A percentile compares a stretch with the other conserved stretches of the same genome.
phyloP scores from a whole-genome alignment of 2,113 vertebrate species.

The Cynocephalus volans region DNA sequence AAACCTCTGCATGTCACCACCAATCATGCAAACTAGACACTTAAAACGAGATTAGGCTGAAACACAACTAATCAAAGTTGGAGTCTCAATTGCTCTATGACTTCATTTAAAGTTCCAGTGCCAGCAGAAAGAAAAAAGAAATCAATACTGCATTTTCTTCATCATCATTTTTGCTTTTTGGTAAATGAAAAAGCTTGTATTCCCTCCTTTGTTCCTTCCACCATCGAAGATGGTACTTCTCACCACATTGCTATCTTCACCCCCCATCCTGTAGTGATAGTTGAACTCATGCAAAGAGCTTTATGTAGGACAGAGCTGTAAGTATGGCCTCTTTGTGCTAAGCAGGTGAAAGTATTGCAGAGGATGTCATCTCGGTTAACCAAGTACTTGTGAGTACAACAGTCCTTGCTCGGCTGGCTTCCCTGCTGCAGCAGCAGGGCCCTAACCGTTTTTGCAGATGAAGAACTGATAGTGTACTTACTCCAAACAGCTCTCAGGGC shows the following conservation, averaged over 20 bases:
- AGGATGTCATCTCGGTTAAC: constrained; percentile 18
- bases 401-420: background rate
- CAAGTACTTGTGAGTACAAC: background rate
- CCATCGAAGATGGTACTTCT: background rate
- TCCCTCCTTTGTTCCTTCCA: constrained; percentile 3
- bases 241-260: background rate
- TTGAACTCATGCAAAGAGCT: background rate
- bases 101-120: constrained; percentile 77
- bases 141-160: constrained; percentile 81
- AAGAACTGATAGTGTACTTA: background rate
- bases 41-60: constrained; percentile 71
- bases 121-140: constrained; percentile 77
- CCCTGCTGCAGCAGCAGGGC: background rate
- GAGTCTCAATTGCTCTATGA: constrained; percentile 68
- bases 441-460: background rate
- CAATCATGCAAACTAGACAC: constrained; percentile 75
- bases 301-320: background rate
- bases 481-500: background rate
- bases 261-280: background rate
- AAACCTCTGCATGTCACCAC: constrained; percentile 64
- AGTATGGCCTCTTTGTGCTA: background rate
- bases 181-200: constrained; percentile 80
- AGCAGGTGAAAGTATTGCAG: background rate
- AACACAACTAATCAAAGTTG: constrained; percentile 57
- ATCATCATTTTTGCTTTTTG: constrained; percentile 82